These are phyloP conservation scores for Pitangus sulphuratus DNA, from an alignment of 2,797 vertebrate genomes.

Conservation along the genomic window DNA sequence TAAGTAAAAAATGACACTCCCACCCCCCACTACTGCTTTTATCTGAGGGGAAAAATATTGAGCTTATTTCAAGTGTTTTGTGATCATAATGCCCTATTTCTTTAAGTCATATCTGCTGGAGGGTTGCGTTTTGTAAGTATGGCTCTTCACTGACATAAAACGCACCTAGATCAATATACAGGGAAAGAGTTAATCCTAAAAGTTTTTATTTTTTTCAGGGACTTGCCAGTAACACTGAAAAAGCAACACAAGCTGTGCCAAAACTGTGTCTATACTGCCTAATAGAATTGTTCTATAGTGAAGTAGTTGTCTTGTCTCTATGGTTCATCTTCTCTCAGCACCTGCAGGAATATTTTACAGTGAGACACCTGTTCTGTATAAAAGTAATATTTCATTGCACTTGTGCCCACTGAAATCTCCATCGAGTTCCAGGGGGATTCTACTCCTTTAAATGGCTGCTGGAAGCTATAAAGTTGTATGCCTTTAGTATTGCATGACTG, in stretches of 20 bases:
- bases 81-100: not conserved
- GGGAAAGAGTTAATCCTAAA: not conserved
- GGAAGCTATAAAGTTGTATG: not conserved
- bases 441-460: not conserved
- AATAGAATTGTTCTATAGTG: not conserved
- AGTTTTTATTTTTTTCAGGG: not conserved
- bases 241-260: not conserved
- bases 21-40: not conserved
- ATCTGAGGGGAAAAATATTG: not conserved
- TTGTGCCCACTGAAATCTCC: not conserved
- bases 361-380: not conserved
- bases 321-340: not conserved
- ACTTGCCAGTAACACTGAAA: not conserved
- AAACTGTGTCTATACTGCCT: not conserved
- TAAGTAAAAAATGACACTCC: not conserved
- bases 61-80: not conserved
- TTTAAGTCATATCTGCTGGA: not conserved
- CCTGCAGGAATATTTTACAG: slow-evolving; percentile 4
- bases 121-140: not conserved
- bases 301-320: not conserved
- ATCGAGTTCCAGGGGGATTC: not conserved
- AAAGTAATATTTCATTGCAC: not conserved
- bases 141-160: not conserved
- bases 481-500: slow-evolving; percentile 34
- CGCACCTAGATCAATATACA: not conserved